Percentiles rank a stretch among this genome's conserved stretches.
phyloP scores from a whole-genome alignment of 64 coral and sea anemone species.

The Orbicella faveolata region DNA sequence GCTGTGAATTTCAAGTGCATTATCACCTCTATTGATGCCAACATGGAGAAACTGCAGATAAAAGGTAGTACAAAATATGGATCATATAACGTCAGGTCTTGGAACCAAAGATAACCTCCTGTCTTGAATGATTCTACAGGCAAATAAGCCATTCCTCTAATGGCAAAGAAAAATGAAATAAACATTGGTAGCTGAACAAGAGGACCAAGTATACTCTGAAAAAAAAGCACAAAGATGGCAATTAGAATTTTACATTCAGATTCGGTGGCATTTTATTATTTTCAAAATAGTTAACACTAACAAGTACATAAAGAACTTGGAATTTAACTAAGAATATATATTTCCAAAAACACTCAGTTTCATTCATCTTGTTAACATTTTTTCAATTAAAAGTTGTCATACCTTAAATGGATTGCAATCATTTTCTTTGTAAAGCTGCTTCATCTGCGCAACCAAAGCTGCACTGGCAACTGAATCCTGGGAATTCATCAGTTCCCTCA shows the following conservation, averaged over 20 bases:
- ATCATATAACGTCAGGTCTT: slow-evolving; percentile 81
- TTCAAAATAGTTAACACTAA: too few relatives aligned
- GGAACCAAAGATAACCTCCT: slow-evolving; percentile 84
- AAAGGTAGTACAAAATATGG: slow-evolving; percentile 93
- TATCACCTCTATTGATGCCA: slow-evolving; percentile 91
- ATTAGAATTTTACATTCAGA: too few relatives aligned
- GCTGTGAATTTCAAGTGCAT: too few relatives aligned
- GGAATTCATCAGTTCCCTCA: slow-evolving; percentile 87
- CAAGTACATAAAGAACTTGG: too few relatives aligned
- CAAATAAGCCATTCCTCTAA: slow-evolving; percentile 89
- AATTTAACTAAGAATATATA: too few relatives aligned
- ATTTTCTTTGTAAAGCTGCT: slow-evolving; percentile 83
- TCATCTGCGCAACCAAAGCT: slow-evolving; percentile 52
- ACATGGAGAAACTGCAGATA: slow-evolving; percentile 89
- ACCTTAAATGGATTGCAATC: slow-evolving; percentile 94
- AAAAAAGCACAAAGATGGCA: not conserved
- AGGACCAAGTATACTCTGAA: slow-evolving; percentile 84
- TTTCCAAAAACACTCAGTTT: too few relatives aligned
- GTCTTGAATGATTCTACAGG: slow-evolving; percentile 85
- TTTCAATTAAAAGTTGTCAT: not conserved
- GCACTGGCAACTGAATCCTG: slow-evolving; percentile 71
- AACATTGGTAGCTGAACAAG: slow-evolving; percentile 88
- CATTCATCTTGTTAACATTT: too few relatives aligned
- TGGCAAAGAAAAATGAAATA: slow-evolving; percentile 90
- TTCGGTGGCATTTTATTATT: too few relatives aligned